A percentile compares a stretch with the other conserved stretches of the same genome.
Conservation (phyloP, 1,140 invertebrate species). For the Aphis craccivora region DNA sequence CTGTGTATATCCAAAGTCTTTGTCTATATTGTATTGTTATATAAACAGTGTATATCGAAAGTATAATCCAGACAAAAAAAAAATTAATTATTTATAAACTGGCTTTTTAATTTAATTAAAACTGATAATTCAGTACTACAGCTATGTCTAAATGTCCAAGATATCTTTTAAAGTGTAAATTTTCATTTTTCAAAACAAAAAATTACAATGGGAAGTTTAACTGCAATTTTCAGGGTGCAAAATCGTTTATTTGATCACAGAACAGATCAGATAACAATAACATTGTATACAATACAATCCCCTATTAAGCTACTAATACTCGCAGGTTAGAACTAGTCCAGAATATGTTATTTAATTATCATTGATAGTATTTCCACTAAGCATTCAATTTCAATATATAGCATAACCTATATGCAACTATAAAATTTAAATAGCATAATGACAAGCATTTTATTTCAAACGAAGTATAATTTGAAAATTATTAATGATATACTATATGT, state of each 20-base stretch:
- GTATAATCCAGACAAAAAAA: not conserved
- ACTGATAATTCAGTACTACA: not conserved
- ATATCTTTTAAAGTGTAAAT: not conserved
- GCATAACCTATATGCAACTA: not conserved
- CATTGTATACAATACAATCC: not conserved
- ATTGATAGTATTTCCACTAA: not conserved
- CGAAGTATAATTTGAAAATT: not conserved
- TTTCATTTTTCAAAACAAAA: not conserved
- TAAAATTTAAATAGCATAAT: not conserved
- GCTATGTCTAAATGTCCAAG: not conserved
- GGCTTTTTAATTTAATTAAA: not conserved
- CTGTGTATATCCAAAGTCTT: slow-evolving; percentile 30
- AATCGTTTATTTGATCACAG: not conserved
- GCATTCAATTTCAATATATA: not conserved
- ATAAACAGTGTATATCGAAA: not conserved
- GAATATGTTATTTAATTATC: not conserved
- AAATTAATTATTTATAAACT: not conserved
- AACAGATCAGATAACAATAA: not conserved
- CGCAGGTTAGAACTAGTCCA: not conserved
- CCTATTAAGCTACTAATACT: not conserved
- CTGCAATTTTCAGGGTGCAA: not conserved
- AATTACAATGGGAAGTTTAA: not conserved
- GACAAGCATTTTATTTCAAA: not conserved
- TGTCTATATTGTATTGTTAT: slow-evolving; percentile 36
- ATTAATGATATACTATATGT: not conserved